Percentiles rank a stretch among this genome's conserved stretches.
Evolutionary conservation across 2,888 invertebrate genomes (phyloP).

Genomic region (Linyphia triangularis): DNA sequence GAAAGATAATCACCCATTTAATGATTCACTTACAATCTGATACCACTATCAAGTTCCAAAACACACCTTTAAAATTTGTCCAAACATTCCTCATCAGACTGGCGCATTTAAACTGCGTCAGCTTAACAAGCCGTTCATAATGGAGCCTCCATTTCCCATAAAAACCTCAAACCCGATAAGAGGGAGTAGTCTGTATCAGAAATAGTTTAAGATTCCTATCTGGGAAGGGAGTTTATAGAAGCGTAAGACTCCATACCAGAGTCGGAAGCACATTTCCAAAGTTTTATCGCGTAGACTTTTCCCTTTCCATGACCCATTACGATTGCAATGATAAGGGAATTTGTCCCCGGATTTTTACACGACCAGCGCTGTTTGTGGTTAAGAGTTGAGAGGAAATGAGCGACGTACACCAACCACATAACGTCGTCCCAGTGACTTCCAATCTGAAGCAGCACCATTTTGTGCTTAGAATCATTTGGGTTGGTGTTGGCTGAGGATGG

Average conservation of each 20-base stretch:
- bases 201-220: slow-evolving; percentile 56
- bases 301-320: slow-evolving; percentile 42
- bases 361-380: slow-evolving; percentile 7
- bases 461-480: no score
- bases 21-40: not conserved
- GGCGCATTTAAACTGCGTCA: slow-evolving; percentile 14
- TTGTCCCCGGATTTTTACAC: slow-evolving; percentile 52
- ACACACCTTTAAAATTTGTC: not conserved
- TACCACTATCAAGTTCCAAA: not conserved
- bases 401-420: no score
- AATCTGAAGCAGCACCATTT: no score
- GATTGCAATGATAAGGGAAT: slow-evolving; percentile 62
- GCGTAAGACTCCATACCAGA: slow-evolving; percentile 42
- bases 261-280: slow-evolving; percentile 41
- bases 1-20: no score
- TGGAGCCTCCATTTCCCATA: slow-evolving; percentile 24
- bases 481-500: no score
- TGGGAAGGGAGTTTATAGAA: slow-evolving; percentile 31
- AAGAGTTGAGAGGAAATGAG: not conserved
- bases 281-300: slow-evolving; percentile 51
- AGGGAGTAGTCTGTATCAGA: slow-evolving; percentile 22
- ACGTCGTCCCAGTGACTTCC: no score
- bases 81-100: not conserved
- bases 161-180: slow-evolving; percentile 55
- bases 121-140: slow-evolving; percentile 48